Base-by-base conservation (phyloP, 2,888 invertebrate genomes). In the Aproaerema taeniolella region DNA sequence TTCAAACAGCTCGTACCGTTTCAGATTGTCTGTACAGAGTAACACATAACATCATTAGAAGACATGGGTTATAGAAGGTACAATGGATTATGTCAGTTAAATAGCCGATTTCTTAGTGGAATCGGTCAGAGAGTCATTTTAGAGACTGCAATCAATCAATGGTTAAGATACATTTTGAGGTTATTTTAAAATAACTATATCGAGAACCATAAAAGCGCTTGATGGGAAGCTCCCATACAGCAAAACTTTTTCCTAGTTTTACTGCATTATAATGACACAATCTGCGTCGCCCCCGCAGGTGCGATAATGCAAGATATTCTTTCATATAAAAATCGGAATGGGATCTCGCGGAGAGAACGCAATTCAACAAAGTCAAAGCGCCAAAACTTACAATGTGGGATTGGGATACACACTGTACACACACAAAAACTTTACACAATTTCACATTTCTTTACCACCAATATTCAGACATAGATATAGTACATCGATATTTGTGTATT, bases 1-100 rank as follows among this genome's bases (percentile, higher is more conserved):
- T 67, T 67, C 76, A 79, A 80, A 75, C 77, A 73, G 79, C 85
- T 86, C 83, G 80, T 72, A 66, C 53, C 73, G 74, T 79, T 78
- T 74, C 67, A 69, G 67, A 67, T 76, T 71, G 77, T 77, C 75
- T 75, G 58, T 39, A 56, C 46, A 59, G 45, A 66, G n/a, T n/a
- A n/a, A 25, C 9, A n/a, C 7, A 2, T 13, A 38, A 50, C 35
- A 45, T 28, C 43, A 55, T 39, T 40, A 40, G 47, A 38, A 41
- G 37, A 39, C 42, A 31, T 8, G 10, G 2, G 20, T 20, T 10
- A 13, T 12, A 37, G 30, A 25, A 16, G 13, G 13, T n/a, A n/a
- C n/a, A n/a, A n/a, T n/a, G n/a, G n/a, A n/a, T n/a, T n/a, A n/a
- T n/a, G n/a, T n/a, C n/a, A n/a, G n/a, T n/a, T n/a, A n/a, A n/a